Evolutionary conservation across 2,888 invertebrate genomes (phyloP), one percentile per base, ranked within the genome.

Genomic region (Leptinotarsa rubiginosa): DNA sequence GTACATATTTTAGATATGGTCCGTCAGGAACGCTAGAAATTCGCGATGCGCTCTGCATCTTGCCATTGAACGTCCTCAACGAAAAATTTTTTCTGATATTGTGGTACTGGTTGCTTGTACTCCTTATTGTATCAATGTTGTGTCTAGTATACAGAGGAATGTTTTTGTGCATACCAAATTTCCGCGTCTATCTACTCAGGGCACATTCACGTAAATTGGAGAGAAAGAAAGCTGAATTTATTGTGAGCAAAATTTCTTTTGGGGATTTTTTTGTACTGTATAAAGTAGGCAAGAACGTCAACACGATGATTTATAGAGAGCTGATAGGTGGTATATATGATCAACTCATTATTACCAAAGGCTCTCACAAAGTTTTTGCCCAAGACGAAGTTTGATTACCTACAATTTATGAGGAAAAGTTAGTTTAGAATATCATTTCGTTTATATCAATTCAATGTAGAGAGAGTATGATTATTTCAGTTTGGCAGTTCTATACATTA

Each of bases 181-280:
- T 93, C 64, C 91, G 94, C 16, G 88, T 90, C 54, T 88, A 91
- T 77, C 88, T 93, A 81, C 88, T 93, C 25, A 89, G 91, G 84
- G 92, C 92, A 1, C 91, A 92, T 79, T 88, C 91, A 47, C 89
- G 92, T 71, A 89, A 91, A 22, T 89, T 91, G 72, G 81, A 80
- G 16, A 88, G 88, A 41, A 86, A 89, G 54, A 89, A 92, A 7
- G 88, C 89, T 0, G 87, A 87, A 69, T 71, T 79, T 31, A 89
- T 93, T 75, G 89, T 91, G 0, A 88, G 88, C 74, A 87, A 87
- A 70, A 88, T 92, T 59, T 89, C 90, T 70, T 92, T 92, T 75
- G 93, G 93, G 0, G 95, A 95, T 86, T 95, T 95, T 93, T 95
- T 95, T 86, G 85, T 96, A 50, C 87, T 96, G 13, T 92, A 93